Percentiles rank a stretch among this genome's conserved stretches.
Evolutionary conservation across 2,888 invertebrate genomes (phyloP).

Genomic region (Camponotus fellah): DNA sequence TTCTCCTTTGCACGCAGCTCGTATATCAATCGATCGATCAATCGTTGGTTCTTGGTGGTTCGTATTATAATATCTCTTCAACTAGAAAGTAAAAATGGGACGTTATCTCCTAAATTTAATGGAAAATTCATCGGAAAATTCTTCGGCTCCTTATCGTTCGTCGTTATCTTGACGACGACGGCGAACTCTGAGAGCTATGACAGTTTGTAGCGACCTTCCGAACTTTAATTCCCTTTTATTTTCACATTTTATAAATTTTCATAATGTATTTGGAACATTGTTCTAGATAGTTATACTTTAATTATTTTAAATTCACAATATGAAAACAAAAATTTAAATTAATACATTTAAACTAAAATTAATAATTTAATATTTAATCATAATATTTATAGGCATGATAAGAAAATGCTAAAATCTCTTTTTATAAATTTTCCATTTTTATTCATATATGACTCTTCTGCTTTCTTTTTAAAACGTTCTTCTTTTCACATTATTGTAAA

Average conservation of each 20-base stretch:
- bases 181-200: slow-evolving; percentile 67
- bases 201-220: slow-evolving; percentile 45
- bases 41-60: slow-evolving; percentile 30
- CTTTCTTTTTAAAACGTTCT: neutral
- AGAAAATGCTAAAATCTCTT: neutral
- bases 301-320: neutral
- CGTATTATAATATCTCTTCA: slow-evolving; percentile 26
- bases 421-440: neutral
- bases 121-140: slow-evolving; percentile 38
- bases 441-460: neutral
- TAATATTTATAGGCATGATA: neutral
- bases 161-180: slow-evolving; percentile 66
- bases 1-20: slow-evolving; percentile 18
- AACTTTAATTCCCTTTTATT: slow-evolving; percentile 19
- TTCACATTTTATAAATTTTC: slow-evolving; percentile 10
- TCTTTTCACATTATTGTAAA: neutral
- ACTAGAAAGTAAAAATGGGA: slow-evolving; percentile 21
- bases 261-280: slow-evolving; percentile 10
- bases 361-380: slow-evolving; percentile 1
- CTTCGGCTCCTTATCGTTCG: slow-evolving; percentile 52
- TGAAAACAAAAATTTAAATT: neutral
- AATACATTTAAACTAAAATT: neutral
- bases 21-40: slow-evolving; percentile 42
- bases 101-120: neutral
- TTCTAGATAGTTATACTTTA: neutral